A percentile compares a stretch with the other conserved stretches of the same genome.
Evolutionary conservation across 2,113 vertebrate genomes (phyloP).

Genomic region (Zootoca vivipara): DNA sequence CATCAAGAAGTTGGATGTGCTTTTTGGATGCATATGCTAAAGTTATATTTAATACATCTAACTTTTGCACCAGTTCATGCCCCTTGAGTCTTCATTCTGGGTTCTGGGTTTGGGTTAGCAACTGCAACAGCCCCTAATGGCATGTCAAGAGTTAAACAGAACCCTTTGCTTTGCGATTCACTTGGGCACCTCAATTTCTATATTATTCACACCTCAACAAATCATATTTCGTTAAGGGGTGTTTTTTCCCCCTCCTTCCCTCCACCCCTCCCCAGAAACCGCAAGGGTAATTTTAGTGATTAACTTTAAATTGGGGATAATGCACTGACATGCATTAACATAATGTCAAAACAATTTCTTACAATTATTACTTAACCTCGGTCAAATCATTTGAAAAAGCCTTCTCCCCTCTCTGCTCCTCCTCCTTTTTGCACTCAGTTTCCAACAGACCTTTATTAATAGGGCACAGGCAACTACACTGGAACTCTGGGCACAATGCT

Average conservation of each 20-base stretch:
- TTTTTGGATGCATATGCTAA: no score
- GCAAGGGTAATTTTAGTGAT: slow-evolving; percentile 73
- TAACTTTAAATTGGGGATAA: slow-evolving; percentile 77
- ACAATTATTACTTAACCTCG: slow-evolving; percentile 74
- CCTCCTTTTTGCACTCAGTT: background rate
- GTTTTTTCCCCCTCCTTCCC: background rate
- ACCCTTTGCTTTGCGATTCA: slow-evolving; percentile 27
- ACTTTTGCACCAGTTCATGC: background rate
- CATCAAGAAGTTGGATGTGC: no score
- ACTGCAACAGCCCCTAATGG: background rate
- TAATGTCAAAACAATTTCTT: slow-evolving; percentile 78
- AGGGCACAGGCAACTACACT: slow-evolving; percentile 49
- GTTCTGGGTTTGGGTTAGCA: no score
- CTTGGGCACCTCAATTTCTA: slow-evolving; percentile 42
- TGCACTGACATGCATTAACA: slow-evolving; percentile 68
- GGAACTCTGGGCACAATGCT: slow-evolving; percentile 29
- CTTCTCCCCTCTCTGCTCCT: slow-evolving; percentile 24
- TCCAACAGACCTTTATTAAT: slow-evolving; percentile 67
- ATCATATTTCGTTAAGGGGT: slow-evolving; percentile 73
- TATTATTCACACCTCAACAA: slow-evolving; percentile 73
- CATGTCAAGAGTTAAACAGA: background rate
- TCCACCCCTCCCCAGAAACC: slow-evolving; percentile 34
- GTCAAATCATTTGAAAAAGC: slow-evolving; percentile 55
- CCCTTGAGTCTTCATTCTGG: no score
- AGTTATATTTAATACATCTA: no score